Conservation (phyloP, 64 coral and sea anemone genomes). For the Acropora yongei region DNA sequence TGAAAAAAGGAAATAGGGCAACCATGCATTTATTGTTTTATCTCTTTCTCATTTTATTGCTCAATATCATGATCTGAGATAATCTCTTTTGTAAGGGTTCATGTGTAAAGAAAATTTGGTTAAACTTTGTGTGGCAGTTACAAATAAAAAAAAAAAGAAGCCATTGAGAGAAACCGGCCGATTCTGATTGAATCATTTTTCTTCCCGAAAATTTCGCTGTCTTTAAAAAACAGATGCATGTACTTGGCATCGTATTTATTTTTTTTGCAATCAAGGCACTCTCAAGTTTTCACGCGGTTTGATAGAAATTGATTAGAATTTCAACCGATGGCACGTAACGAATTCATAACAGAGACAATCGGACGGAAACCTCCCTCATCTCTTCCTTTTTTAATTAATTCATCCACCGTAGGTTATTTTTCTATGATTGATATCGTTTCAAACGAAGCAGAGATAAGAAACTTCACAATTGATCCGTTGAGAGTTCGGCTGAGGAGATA, state of each 20-base stretch:
- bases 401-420: not conserved
- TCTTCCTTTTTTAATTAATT: constrained; percentile 23
- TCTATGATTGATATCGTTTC: not conserved
- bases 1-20: no score
- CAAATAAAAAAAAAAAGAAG: not conserved
- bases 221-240: not conserved
- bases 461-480: not conserved
- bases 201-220: not conserved
- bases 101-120: constrained; percentile 14
- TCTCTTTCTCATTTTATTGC: not conserved
- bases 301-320: constrained; percentile 15
- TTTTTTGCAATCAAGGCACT: not conserved
- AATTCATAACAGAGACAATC: constrained; percentile 12
- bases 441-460: not conserved
- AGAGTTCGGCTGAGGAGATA: not conserved
- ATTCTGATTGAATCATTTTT: not conserved
- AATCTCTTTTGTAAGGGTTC: not conserved
- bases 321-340: not conserved
- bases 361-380: not conserved
- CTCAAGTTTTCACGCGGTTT: not conserved
- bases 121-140: not conserved
- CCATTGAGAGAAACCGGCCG: not conserved
- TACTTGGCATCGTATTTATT: not conserved
- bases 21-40: not conserved
- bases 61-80: not conserved